Evolutionary conservation across 2,113 vertebrate species (phyloP).

Genomic region (Paramormyrops kingsleyae): DNA sequence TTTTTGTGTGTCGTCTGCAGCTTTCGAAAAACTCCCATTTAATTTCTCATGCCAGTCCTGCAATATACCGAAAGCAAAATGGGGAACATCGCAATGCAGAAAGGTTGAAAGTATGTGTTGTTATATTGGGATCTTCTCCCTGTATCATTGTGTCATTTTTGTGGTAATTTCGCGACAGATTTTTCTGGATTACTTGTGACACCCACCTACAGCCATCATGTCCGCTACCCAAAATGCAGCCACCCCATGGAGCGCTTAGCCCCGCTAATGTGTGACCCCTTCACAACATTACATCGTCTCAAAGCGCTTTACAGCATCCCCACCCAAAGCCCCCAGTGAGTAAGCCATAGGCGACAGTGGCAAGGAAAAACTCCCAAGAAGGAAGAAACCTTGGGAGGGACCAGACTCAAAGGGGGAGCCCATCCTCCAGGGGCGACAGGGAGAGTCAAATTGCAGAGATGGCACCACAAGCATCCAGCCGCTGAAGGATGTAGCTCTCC

Average conservation of each 20-base stretch:
- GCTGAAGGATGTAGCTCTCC: not conserved
- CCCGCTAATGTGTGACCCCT: not conserved
- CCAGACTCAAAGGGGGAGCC: too few species aligned
- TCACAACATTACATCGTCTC: too few species aligned
- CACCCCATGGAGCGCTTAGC: not conserved
- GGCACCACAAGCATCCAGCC: not conserved
- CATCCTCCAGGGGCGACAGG: too few species aligned
- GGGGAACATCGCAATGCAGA: not conserved
- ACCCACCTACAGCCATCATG: not conserved
- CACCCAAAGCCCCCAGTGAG: too few species aligned
- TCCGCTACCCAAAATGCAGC: not conserved
- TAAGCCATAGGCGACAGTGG: too few species aligned
- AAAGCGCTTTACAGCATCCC: too few species aligned
- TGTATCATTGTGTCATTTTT: not conserved
- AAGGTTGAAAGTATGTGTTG: not conserved
- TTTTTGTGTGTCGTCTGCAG: not conserved
- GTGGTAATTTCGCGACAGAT: not conserved
- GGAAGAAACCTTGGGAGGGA: too few species aligned
- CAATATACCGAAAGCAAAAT: not conserved
- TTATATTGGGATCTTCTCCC: not conserved
- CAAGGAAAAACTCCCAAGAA: too few species aligned
- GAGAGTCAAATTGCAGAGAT: too few species aligned
- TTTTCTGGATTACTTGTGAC: not conserved
- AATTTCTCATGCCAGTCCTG: not conserved
- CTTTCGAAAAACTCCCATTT: not conserved